A percentile compares a stretch with the other conserved stretches of the same genome.
Conservation (phyloP, 1,140 invertebrate species). For the Aphelinus certus region DNA sequence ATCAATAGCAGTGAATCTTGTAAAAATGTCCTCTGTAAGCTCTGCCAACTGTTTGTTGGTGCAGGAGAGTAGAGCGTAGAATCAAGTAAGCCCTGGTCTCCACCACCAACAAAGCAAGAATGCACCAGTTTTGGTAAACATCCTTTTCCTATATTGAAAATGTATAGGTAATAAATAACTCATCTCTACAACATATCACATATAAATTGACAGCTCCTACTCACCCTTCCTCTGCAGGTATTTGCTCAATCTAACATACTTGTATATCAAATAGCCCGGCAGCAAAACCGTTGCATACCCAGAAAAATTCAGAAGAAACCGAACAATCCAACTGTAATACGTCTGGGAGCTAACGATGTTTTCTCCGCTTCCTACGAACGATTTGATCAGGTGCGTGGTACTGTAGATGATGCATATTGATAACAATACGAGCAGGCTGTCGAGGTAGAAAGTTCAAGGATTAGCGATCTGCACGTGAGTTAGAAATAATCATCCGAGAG, state of each 20-base stretch:
- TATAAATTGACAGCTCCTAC: slow-evolving; percentile 42
- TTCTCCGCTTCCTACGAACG: slow-evolving; percentile 63
- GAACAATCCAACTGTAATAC: slow-evolving; percentile 79
- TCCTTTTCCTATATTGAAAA: slow-evolving; percentile 62
- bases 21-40: slow-evolving; percentile 59
- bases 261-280: slow-evolving; percentile 85
- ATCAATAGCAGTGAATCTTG: slow-evolving; percentile 71
- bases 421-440: slow-evolving; percentile 64
- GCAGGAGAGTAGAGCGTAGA: slow-evolving; percentile 51
- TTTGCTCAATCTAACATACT: slow-evolving; percentile 82
- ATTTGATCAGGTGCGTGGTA: slow-evolving; percentile 67
- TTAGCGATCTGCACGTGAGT: too few relatives aligned
- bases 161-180: too few relatives aligned
- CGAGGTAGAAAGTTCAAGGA: slow-evolving; percentile 39
- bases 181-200: too few relatives aligned
- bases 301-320: slow-evolving; percentile 81
- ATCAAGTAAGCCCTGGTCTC: slow-evolving; percentile 60
- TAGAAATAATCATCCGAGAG: slow-evolving; percentile 16
- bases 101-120: slow-evolving; percentile 73
- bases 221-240: slow-evolving; percentile 84
- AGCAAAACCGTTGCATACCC: slow-evolving; percentile 91
- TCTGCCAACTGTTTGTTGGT: slow-evolving; percentile 44
- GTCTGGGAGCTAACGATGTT: slow-evolving; percentile 53
- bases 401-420: slow-evolving; percentile 67
- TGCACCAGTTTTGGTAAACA: slow-evolving; percentile 68